Conservation (phyloP, 2,888 invertebrate genomes). For the Phortica okadai region DNA sequence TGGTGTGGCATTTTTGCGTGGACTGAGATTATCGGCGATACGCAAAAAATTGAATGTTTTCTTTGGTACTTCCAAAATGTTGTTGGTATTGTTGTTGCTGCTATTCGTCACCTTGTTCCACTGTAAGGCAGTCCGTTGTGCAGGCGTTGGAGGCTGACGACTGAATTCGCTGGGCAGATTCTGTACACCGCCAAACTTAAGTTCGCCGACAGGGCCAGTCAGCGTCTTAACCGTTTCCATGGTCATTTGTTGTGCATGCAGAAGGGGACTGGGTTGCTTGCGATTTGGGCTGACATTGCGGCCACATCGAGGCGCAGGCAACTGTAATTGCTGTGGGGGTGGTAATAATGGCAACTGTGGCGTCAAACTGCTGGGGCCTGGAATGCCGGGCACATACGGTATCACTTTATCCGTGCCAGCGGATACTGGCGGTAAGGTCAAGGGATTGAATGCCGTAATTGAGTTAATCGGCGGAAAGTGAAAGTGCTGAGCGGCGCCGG, state of each 20-base stretch:
- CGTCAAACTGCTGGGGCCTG: slow-evolving; percentile 82
- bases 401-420: slow-evolving; percentile 83
- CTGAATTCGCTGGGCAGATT: slow-evolving; percentile 72
- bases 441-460: slow-evolving; percentile 84
- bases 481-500: slow-evolving; percentile 76
- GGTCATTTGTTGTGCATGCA: slow-evolving; percentile 12
- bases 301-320: slow-evolving; percentile 44
- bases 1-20: slow-evolving; percentile 53
- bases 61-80: slow-evolving; percentile 52
- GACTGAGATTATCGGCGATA: slow-evolving; percentile 75
- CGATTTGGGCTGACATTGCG: slow-evolving; percentile 69
- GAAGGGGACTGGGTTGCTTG: slow-evolving; percentile 70
- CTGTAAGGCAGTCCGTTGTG: slow-evolving; percentile 66
- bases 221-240: slow-evolving; percentile 25
- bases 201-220: slow-evolving; percentile 45
- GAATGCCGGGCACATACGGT: slow-evolving; percentile 91
- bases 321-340: slow-evolving; percentile 72
- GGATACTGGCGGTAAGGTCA: slow-evolving; percentile 80
- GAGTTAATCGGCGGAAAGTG: slow-evolving; percentile 83
- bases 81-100: slow-evolving; percentile 17
- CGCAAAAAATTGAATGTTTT: slow-evolving; percentile 75
- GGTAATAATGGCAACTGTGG: slow-evolving; percentile 61
- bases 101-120: slow-evolving; percentile 49
- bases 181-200: slow-evolving; percentile 70
- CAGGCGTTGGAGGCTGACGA: slow-evolving; percentile 69